Evolutionary conservation across 2,113 vertebrate genomes (phyloP).

Genomic region (Alectura lathami): DNA sequence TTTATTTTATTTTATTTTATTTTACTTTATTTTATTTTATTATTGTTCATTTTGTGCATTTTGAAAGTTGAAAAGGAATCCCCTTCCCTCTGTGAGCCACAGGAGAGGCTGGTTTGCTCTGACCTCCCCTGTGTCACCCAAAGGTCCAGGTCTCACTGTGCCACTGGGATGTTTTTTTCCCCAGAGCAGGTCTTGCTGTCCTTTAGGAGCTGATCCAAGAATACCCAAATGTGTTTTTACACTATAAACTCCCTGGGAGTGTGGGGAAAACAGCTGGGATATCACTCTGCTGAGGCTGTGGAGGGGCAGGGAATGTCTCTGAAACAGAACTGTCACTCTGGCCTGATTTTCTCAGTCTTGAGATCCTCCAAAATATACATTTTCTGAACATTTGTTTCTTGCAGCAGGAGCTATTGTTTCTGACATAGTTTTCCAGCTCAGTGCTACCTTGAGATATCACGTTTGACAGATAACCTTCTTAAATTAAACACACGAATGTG

Average conservation of each 20-base stretch:
- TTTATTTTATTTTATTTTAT: too few relatives aligned
- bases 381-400: slow-evolving; percentile 49
- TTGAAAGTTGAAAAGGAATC: neutral
- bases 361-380: neutral
- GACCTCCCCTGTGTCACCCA: too few relatives aligned
- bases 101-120: neutral
- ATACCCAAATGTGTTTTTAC: neutral
- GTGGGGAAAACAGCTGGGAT: neutral
- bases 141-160: neutral
- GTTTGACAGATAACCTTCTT: slow-evolving; percentile 66
- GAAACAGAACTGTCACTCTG: neutral
- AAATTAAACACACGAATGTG: slow-evolving; percentile 63
- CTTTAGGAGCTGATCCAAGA: neutral
- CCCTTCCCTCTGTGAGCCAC: neutral
- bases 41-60: neutral
- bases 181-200: neutral
- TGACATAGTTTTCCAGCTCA: slow-evolving; percentile 58
- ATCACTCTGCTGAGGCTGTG: neutral
- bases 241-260: neutral
- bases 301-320: neutral
- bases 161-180: neutral
- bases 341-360: neutral
- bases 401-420: slow-evolving; percentile 53
- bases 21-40: too few relatives aligned
- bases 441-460: slow-evolving; percentile 37